Base-by-base conservation (phyloP, 2,888 invertebrate genomes). In the Mythimna impura region DNA sequence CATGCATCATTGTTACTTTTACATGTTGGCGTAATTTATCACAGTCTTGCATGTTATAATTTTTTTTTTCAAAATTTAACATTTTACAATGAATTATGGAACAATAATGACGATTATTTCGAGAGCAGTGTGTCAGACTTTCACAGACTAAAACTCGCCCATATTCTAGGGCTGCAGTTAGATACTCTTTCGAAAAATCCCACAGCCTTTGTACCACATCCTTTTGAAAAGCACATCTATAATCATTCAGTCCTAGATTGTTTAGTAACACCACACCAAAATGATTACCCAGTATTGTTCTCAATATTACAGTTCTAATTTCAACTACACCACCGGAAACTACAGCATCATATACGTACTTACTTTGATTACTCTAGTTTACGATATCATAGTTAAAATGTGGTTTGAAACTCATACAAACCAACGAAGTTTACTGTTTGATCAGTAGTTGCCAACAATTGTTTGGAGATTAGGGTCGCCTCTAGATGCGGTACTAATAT, bases 371-470 rank as follows among this genome's bases (percentile, higher is more conserved):
- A 82, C 77, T 80, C 74, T 81, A 86, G 80, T 86, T 83, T 77
- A 80, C 80, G 73, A 73, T 83, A 85, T 85, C 84, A 78, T 80
- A 76, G 84, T 86, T 82, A 76, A 84, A 84, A 83, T 80, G 85
- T 77, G 83, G 86, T 82, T 76, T 62, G 78, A 78, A 83, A 86
- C 86, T 82, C 74, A 84, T 47, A 79, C 79, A 81, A 73, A 61
- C 75, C 30, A 50, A 64, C 69, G 72, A 86, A 88, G 86, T 88
- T 88, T 73, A 78, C 54, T 81, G 86, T 88, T 87, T 85, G 89
- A 88, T 87, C 84, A 79, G 81, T 76, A 80, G 86, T 84, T 82
- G 64, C 73, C 54, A 79, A 79, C 83, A 76, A 77, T 82, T 80
- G 84, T 83, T 83, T 76, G 69, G 55, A 71, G 58, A 76, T 80